Conservation (phyloP, 2,113 vertebrate species). For the Castor canadensis region DNA sequence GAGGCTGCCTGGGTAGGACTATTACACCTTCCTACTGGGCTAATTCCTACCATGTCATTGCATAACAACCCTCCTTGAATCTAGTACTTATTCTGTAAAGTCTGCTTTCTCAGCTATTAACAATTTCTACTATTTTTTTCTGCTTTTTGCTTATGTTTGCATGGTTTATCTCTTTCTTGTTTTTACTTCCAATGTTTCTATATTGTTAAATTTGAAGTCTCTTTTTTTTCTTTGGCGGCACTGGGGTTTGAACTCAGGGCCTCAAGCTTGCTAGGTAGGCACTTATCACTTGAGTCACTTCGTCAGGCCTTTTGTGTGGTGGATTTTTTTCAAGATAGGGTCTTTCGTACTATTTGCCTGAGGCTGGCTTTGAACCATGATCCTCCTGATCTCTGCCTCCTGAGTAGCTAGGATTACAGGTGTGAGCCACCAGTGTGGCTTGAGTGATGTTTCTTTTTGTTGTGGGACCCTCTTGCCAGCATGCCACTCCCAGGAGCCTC, state of each 20-base stretch:
- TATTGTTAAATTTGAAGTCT: neutral
- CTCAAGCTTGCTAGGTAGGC: too few relatives aligned
- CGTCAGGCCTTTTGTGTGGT: too few relatives aligned
- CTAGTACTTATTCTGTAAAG: neutral
- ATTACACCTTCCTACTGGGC: neutral
- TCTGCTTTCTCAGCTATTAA: neutral
- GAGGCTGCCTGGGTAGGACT: neutral
- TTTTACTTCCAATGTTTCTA: neutral
- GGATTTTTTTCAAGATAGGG: too few relatives aligned
- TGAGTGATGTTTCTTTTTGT: neutral
- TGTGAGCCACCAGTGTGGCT: neutral
- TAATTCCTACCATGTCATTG: neutral
- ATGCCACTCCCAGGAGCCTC: neutral
- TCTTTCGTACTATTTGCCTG: too few relatives aligned
- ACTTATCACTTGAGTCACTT: too few relatives aligned
- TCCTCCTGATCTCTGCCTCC: too few relatives aligned
- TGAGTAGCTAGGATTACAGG: too few relatives aligned
- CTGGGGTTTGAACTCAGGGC: too few relatives aligned
- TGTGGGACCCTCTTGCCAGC: neutral
- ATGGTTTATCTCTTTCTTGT: neutral
- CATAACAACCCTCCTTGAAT: neutral
- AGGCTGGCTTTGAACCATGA: too few relatives aligned
- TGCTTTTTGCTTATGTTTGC: neutral
- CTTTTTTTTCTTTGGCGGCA: too few relatives aligned
- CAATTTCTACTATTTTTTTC: neutral